A percentile compares a stretch with the other conserved stretches of the same genome.
Evolutionary conservation across 2,113 vertebrate species (phyloP).

Genomic region (Trochalopteron elliotii): DNA sequence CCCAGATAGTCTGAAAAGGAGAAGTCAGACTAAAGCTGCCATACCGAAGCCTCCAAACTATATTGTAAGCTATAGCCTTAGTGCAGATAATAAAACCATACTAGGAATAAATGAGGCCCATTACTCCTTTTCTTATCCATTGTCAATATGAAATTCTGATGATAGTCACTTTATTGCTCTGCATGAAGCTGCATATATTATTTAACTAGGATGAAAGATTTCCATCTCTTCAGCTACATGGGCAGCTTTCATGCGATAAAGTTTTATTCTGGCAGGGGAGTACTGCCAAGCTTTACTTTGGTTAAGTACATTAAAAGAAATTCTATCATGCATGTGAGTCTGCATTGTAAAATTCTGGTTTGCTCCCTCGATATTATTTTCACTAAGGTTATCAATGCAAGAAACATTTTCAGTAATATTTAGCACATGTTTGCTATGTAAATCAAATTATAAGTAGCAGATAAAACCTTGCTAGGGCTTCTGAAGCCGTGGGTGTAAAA

Average conservation of each 20-base stretch:
- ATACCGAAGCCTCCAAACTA: background rate
- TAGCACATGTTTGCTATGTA: slow-evolving; percentile 1
- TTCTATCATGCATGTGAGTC: background rate
- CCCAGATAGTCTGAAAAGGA: background rate
- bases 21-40: background rate
- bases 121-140: slow-evolving; percentile 12
- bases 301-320: slow-evolving; percentile 24
- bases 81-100: background rate
- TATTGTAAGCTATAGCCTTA: background rate
- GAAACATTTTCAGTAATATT: slow-evolving; percentile 5
- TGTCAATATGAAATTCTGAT: slow-evolving; percentile 41
- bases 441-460: background rate
- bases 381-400: background rate
- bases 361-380: background rate
- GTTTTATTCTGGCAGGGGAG: slow-evolving; percentile 17
- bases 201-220: slow-evolving; percentile 34
- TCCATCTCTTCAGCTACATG: background rate
- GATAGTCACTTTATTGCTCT: slow-evolving; percentile 30
- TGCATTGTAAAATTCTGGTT: slow-evolving; percentile 13
- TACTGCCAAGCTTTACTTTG: slow-evolving; percentile 19
- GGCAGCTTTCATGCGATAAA: background rate
- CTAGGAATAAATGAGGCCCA: background rate
- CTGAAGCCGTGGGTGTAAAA: background rate
- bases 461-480: background rate
- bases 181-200: slow-evolving; percentile 24